phyloP scores from a whole-genome alignment of 2,113 vertebrate species.

The Hippolais icterina region DNA sequence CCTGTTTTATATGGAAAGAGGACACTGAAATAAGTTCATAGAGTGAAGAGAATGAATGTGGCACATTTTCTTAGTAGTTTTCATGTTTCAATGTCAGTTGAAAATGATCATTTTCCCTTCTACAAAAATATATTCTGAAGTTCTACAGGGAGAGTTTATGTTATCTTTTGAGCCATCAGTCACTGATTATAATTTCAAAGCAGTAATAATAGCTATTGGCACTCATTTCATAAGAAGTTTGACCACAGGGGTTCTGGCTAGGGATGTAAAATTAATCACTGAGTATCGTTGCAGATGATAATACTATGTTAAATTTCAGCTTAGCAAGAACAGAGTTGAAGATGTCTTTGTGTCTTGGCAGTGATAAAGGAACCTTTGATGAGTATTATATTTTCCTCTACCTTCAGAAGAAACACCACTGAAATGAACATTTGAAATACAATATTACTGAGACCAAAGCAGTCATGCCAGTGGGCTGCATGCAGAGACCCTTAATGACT shows the following conservation, averaged over 20 bases:
- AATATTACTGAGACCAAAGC: not conserved
- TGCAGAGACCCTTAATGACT: not conserved
- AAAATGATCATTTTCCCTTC: not conserved
- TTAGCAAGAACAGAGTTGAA: not conserved
- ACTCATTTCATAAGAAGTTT: not conserved
- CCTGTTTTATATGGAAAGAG: not conserved
- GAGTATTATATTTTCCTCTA: not conserved
- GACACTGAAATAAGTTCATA: not conserved
- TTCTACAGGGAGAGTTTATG: not conserved
- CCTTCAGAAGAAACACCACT: not conserved
- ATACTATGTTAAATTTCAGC: slow-evolving; percentile 7
- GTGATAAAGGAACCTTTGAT: not conserved
- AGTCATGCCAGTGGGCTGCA: not conserved
- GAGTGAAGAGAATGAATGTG: not conserved
- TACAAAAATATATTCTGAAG: not conserved
- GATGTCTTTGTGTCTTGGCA: not conserved
- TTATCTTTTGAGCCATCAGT: slow-evolving; percentile 1
- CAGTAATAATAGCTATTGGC: slow-evolving; percentile 13
- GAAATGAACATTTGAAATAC: not conserved
- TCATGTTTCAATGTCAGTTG: not conserved
- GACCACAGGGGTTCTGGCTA: slow-evolving; percentile 20
- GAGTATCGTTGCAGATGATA: not conserved
- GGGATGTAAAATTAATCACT: not conserved
- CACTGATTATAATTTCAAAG: slow-evolving; percentile 50
- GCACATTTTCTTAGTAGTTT: not conserved